Base-by-base conservation (phyloP, 64 coral and sea anemone species). In the Montipora capricornis region DNA sequence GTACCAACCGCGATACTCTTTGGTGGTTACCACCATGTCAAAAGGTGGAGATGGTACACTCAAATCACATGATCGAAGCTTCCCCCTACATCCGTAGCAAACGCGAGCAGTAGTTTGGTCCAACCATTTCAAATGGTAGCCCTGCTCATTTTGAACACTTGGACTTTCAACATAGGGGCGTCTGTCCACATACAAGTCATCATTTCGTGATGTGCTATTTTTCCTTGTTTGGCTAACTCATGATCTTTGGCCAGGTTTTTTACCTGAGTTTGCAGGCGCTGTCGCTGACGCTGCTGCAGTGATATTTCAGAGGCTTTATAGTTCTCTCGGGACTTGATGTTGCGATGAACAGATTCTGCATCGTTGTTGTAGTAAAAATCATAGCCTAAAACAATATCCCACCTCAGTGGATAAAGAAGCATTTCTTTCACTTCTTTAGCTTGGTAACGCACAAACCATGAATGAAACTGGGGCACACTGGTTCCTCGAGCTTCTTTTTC, bases 321-420 rank as follows among this genome's bases (percentile, higher is more conserved):
- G 20, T 84, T 53, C 15, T 82, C 66, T 3, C 71, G 24, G 5
- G 24, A 10, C 74, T 83, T 82, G 13, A 91, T 26, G 15, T 82
- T 92, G 16, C 77, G 44, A 20, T 92, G 78, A 2, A 92, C 13
- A 11, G 79, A 92, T 44, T 92, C 90, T 0, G 29, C 8, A 15
- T 75, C 73, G 37, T 92, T 85, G 22, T 85, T 92, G 61, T 92
- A 92, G 52, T 84, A 92, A 60, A 46, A 92, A 20, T 92, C 68
- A 62, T 85, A 92, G 29, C 90, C 80, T 8, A 92, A 49, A 1
- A 80, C 90, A 1, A 92, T 4, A 85, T 92, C 91, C 11, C 75
- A 4, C 26, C 73, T 22, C 26, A 93, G 11, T 6, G 82, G 91
- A 69, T 78, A 80, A 0, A 87, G 50, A 3, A 88, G 59, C 82